Base-by-base conservation (phyloP, 2,888 invertebrate genomes). In the Orthonevra nobilis region DNA sequence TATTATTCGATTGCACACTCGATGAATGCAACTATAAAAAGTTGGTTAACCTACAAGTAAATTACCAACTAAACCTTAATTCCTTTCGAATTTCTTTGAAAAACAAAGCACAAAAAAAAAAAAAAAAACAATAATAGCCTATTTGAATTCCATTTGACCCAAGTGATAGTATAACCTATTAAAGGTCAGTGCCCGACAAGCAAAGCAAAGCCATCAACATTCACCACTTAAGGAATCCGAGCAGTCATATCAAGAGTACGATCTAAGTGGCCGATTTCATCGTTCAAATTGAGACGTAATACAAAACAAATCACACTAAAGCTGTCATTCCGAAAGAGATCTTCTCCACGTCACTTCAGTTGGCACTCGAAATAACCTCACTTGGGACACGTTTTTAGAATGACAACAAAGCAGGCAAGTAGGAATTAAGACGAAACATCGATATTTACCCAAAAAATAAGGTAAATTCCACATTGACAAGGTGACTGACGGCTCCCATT, bases 261-360 rank as follows among this genome's bases (percentile, higher is more conserved):
- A 40, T 19, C 30, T 12, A 19, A 56, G 52, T 26, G 34, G 20
- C 15, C 20, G 23, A 34, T 52, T 34, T 52, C 50, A 23, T 20
- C 20, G 50, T 6, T 23, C 7, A 20, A 23, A 52, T 36, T 52
- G 15, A 52, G 36, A 15, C 12, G 52, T 36, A 36, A 20, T 23
- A 34, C 4, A 56, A 56, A 30, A 40, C 40, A 40, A 56, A 30
- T 56, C 40, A 56, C 56, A 56, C 12, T 30, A 19, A 4, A 23
- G 56, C 28, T 12, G 17, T 6, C 54, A 38, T 17, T 54, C 5
- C 26, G 14, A 10, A 28, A 10, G 12, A 12, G 2, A 14, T 28
- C 54, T 17, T n/a, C 54, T 30, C 46, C 46, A 19, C 28, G 28
- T 28, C 3, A 12, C 28, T 40, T 28, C 1, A 9, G 40, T 7